Base-by-base conservation (phyloP, 1,140 invertebrate genomes). In the Centruroides sculpturatus region DNA sequence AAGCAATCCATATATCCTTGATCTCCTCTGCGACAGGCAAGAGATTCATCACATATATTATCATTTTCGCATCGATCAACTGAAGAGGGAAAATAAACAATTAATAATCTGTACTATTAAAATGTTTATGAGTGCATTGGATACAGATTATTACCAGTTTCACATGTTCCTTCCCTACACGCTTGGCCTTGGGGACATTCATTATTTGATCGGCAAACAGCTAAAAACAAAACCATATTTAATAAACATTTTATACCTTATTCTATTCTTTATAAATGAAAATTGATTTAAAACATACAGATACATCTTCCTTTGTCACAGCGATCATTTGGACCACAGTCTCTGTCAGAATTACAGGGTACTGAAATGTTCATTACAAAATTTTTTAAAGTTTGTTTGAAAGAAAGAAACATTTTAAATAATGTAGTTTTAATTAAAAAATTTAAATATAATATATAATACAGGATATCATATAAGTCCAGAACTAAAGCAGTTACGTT, bases 31-130 rank as follows among this genome's bases (percentile, higher is more conserved):
- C 83, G 81, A 72, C 93, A 97, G 57, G 81, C 75, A 0, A 89
- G 87, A 51, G 83, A 83, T 47, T 83, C 80, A n/a, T 83, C 87
- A 73, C 90, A 93, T 23, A 87, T 87, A 59, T 80, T 80, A 36
- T 69, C 67, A 62, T 80, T 78, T 11, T 78, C 76, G 70, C 90
- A 93, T 66, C 84, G 86, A 72, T 92, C 85, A 53, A 92, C 83
- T 50, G 83, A 7, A 51, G 12, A 7, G 47, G 12, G 56, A 10
- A 47, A 10, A 60, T 46, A 49, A 13, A 50, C 12, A 58, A 57
- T 41, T 6, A 41, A 11, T 13, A 11, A n/a, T 13, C 12, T 51
- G 12, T 51, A 8, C 6, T 34, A 51, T 51, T 56, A 8, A 56
- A 36, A 56, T 13, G 1, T 3, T 3, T 35, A 11, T 12, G 3